A percentile compares a stretch with the other conserved stretches of the same genome.
Evolutionary conservation across 2,113 vertebrate genomes (phyloP).

Genomic region (Alexandromys fortis): DNA sequence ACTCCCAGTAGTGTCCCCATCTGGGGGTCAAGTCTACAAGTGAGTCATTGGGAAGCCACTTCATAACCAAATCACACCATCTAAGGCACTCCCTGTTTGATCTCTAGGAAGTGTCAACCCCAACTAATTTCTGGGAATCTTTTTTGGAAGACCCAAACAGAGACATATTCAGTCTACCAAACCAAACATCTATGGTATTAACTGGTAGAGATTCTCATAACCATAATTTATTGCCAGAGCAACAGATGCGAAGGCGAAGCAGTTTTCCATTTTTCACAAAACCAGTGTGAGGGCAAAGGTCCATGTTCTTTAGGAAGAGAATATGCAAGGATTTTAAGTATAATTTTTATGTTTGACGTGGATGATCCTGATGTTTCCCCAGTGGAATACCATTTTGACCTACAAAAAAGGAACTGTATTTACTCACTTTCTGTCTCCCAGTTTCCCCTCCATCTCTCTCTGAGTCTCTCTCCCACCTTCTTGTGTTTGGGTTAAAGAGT

Average conservation of each 20-base stretch:
- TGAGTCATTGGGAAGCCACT: not conserved
- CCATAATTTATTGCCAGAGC: not conserved
- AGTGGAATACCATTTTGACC: not conserved
- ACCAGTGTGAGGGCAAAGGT: not conserved
- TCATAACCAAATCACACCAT: not conserved
- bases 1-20: not conserved
- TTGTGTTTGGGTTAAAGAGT: not conserved
- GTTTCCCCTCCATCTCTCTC: no score
- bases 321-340: not conserved
- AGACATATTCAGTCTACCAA: not conserved
- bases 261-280: slow-evolving; percentile 4
- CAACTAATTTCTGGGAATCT: not conserved
- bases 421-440: not conserved
- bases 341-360: not conserved
- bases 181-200: not conserved
- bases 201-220: not conserved
- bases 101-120: not conserved
- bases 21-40: not conserved
- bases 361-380: not conserved
- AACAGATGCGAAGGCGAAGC: not conserved
- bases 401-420: not conserved
- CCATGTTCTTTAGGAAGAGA: not conserved
- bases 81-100: not conserved
- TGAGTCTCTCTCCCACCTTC: not conserved
- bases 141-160: not conserved